Base-by-base conservation (phyloP, 2,888 invertebrate species). In the Coleophora flavipennella region DNA sequence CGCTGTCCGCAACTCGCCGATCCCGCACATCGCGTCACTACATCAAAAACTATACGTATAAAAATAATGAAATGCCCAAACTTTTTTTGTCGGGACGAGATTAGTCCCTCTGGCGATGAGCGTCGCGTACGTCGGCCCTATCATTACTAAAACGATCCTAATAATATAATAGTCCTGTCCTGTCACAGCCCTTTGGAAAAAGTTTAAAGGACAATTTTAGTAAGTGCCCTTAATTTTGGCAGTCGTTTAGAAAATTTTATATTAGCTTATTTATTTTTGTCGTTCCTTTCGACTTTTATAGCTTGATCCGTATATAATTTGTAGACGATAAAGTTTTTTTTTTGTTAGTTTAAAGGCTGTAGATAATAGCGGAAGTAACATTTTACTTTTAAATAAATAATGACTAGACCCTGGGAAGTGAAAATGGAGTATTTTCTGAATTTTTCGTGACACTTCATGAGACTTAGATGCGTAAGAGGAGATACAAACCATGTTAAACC, bases 91-190 rank as follows among this genome's bases (percentile, higher is more conserved):
- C 48, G 52, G 59, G 53, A 49, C 59, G 50, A 67, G 78, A 77
- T 78, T 70, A 75, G 75, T 61, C 67, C 67, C 79, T 67, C 67
- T 64, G 80, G 81, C 80, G 70, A 60, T 65, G 59, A 59, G 62
- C 71, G 71, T 67, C 76, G 72, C 73, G 65, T 57, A 64, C 62
- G 62, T 57, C 67, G 64, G 58, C 77, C 79, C 83, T 80, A 73
- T 83, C 71, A 83, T 84, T 84, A 83, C 72, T 59, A 65, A 78
- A 83, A 75, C 75, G 81, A 63, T 79, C 73, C 77, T 83, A 83
- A 84, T 83, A 81, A 76, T 79, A 79, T 84, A 84, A 84, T 81
- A 76, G 74, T 70, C 75, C 74, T 80, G 81, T 81, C 80, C 75
- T 83, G 83, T 84, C 81, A 78, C 79, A 81, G 68, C 67, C 74